A percentile compares a stretch with the other conserved stretches of the same genome.
These are phyloP conservation scores for Cylas formicarius DNA, from an alignment of 1,140 invertebrate species.

Conservation along the genomic window DNA sequence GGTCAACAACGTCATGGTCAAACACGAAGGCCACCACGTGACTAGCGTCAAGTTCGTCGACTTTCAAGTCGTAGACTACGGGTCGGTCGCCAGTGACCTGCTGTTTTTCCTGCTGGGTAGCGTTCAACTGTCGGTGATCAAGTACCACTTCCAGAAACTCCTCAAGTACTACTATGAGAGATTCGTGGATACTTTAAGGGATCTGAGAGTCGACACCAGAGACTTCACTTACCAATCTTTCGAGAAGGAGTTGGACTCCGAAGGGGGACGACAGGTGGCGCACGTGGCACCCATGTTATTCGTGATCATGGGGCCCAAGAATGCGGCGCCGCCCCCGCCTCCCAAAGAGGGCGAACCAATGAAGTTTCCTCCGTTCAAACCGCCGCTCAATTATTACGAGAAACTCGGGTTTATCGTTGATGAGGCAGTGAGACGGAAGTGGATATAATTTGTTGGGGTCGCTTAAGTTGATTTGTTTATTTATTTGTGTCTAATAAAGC, in stretches of 20 bases:
- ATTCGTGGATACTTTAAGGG: slow-evolving; percentile 38
- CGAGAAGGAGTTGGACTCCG: slow-evolving; percentile 21
- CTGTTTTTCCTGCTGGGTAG: slow-evolving; percentile 50
- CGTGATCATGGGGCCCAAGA: slow-evolving; percentile 10
- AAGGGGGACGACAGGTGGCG: slow-evolving; percentile 1
- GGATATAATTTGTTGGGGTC: slow-evolving; percentile 14
- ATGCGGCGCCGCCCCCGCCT: background rate
- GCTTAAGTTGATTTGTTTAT: no score
- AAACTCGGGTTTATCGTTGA: slow-evolving; percentile 16
- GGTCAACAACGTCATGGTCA: slow-evolving; percentile 53
- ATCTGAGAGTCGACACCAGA: slow-evolving; percentile 21
- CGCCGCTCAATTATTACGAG: slow-evolving; percentile 3
- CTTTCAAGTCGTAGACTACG: slow-evolving; percentile 50
- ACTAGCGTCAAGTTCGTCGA: slow-evolving; percentile 51
- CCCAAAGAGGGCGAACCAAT: slow-evolving; percentile 4
- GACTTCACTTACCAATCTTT: slow-evolving; percentile 24
- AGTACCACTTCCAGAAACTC: slow-evolving; percentile 42
- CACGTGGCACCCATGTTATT: slow-evolving; percentile 12
- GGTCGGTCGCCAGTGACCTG: slow-evolving; percentile 48
- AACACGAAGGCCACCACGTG: slow-evolving; percentile 37
- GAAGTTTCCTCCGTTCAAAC: background rate
- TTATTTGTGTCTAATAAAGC: no score
- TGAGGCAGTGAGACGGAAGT: slow-evolving; percentile 8
- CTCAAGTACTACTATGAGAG: slow-evolving; percentile 46
- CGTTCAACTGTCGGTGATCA: slow-evolving; percentile 38